Conservation (phyloP, 2,113 vertebrate genomes). For the Phylloscopus trochiloides region DNA sequence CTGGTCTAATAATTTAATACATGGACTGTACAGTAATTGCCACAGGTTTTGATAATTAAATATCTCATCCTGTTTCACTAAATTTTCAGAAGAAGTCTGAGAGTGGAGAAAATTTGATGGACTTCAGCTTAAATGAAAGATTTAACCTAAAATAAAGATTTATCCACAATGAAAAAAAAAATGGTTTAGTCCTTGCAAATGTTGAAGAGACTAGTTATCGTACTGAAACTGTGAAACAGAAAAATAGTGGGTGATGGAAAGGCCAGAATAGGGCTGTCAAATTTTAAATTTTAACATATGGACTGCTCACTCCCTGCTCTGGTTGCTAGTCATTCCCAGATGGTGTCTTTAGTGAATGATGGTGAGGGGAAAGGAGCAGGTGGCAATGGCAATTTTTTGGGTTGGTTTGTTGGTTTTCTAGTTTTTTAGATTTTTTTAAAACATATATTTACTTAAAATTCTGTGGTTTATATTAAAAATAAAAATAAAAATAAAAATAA, state of each 20-base stretch:
- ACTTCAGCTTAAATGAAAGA: neutral
- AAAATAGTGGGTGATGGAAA: conserved; percentile 30
- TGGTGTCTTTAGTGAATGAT: conserved; percentile 60
- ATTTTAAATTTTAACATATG: conserved; percentile 67
- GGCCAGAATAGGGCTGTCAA: conserved; percentile 50
- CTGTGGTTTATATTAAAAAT: neutral
- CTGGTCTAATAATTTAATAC: neutral
- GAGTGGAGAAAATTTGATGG: neutral
- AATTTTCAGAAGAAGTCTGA: neutral
- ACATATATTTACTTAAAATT: conserved; percentile 7
- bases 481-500: neutral
- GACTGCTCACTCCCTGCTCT: conserved; percentile 64
- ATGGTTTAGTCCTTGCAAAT: neutral
- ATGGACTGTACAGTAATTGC: neutral
- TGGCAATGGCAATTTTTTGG: conserved; percentile 10
- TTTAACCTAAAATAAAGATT: neutral
- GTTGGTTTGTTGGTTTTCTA: neutral
- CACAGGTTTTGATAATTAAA: neutral
- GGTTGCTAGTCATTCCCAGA: conserved; percentile 65
- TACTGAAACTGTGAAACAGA: neutral
- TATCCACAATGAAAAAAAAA: neutral
- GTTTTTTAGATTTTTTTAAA: neutral
- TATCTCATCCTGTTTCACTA: neutral
- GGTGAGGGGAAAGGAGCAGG: conserved; percentile 61
- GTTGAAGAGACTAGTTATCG: neutral